phyloP scores from a whole-genome alignment of 2,888 invertebrate species.

The Mesopsocus fuscifrons region DNA sequence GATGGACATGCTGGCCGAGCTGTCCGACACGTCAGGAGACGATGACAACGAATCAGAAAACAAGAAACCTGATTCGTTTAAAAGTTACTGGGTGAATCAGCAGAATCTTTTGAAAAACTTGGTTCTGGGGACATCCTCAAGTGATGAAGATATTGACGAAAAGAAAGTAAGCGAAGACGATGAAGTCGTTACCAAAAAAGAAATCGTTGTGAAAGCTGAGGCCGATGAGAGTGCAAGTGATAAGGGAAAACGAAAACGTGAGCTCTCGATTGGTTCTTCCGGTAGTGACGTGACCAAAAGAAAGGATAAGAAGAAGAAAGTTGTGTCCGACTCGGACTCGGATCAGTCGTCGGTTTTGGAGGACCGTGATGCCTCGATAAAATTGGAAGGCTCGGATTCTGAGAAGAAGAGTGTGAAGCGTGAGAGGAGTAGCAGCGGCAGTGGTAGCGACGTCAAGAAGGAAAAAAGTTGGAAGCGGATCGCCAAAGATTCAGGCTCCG shows the following conservation, averaged over 20 bases:
- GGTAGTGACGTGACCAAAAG: constrained; percentile 8
- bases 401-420: constrained; percentile 9
- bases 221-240: no score
- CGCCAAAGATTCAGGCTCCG: constrained; percentile 1
- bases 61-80: no score
- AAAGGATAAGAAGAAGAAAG: constrained; percentile 10
- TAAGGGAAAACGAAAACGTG: no score
- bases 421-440: neutral
- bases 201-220: constrained; percentile 12
- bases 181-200: constrained; percentile 11
- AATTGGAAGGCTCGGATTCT: neutral
- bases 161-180: constrained; percentile 13
- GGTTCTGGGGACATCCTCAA: no score
- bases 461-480: neutral
- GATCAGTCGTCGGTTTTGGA: no score
- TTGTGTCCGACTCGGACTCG: no score
- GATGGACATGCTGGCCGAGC: no score
- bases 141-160: constrained; percentile 14
- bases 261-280: constrained; percentile 8
- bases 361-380: no score
- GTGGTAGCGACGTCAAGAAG: neutral
- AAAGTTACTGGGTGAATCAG: no score
- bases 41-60: no score
- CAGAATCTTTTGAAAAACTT: no score
- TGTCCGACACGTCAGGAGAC: no score